Evolutionary conservation across 2,113 vertebrate genomes (phyloP).

Genomic region (Cyphomyrus discorhynchus): DNA sequence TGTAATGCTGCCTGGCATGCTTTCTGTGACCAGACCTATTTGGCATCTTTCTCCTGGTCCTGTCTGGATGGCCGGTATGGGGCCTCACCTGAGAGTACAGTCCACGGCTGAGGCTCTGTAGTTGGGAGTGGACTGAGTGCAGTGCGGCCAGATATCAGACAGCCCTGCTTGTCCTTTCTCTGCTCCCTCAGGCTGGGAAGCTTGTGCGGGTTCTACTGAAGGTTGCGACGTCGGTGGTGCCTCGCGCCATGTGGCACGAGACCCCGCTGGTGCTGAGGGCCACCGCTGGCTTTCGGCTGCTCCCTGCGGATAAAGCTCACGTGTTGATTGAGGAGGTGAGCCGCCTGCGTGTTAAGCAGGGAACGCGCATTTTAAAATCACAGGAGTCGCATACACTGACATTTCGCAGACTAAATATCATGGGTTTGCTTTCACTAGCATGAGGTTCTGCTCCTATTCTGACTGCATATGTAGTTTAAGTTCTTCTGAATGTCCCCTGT

Average conservation of each 20-base stretch:
- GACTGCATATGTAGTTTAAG: not conserved
- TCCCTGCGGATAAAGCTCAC: conserved; percentile 73
- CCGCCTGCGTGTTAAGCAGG: too few relatives aligned
- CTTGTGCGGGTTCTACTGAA: conserved; percentile 70
- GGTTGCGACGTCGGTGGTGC: conserved; percentile 75
- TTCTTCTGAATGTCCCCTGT: not conserved
- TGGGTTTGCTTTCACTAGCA: not conserved
- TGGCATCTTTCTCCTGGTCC: not conserved
- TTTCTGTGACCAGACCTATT: not conserved
- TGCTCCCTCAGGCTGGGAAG: conserved; percentile 67
- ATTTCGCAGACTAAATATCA: not conserved
- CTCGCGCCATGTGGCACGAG: conserved; percentile 74
- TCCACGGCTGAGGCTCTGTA: not conserved
- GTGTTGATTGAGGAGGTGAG: conserved; percentile 77
- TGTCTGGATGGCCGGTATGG: not conserved
- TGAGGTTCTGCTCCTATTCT: not conserved
- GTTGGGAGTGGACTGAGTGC: not conserved
- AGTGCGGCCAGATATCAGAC: not conserved
- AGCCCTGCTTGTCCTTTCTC: not conserved
- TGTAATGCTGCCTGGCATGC: not conserved
- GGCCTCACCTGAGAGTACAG: not conserved
- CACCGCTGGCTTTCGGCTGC: conserved; percentile 83
- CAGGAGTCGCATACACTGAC: not conserved
- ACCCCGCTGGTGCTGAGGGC: conserved; percentile 86
- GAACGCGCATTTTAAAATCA: not conserved